A percentile compares a stretch with the other conserved stretches of the same genome.
Conservation (phyloP, 2,797 vertebrate genomes). For the Prionace glauca region DNA sequence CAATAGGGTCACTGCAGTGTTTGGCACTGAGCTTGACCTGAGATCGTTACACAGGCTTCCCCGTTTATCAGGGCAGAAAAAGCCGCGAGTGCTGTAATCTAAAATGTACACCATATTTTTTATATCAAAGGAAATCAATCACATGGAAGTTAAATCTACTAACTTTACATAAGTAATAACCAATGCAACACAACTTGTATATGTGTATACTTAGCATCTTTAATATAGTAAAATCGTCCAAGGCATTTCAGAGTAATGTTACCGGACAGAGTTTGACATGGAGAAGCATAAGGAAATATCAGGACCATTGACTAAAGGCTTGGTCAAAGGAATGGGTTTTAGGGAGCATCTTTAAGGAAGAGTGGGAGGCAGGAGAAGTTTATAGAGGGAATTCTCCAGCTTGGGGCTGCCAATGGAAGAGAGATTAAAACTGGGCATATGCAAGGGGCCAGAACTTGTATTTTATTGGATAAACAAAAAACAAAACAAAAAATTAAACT, state of each 20-base stretch:
- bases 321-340: background rate
- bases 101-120: background rate
- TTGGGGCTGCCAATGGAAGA: background rate
- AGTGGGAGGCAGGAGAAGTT: background rate
- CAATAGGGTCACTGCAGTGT: conserved; percentile 2
- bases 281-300: background rate
- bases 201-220: background rate
- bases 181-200: background rate
- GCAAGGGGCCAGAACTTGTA: background rate
- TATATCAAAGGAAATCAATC: background rate
- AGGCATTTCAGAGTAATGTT: background rate
- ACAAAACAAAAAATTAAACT: background rate
- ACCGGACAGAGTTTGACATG: background rate
- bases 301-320: too few species aligned
- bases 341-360: background rate
- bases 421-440: background rate
- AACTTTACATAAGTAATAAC: background rate
- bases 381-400: too few species aligned
- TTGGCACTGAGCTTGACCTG: conserved; percentile 32
- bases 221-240: background rate
- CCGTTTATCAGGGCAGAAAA: background rate
- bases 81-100: background rate
- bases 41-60: background rate
- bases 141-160: background rate
- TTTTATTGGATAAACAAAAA: background rate